A percentile compares a stretch with the other conserved stretches of the same genome.
phyloP scores from a whole-genome alignment of 53 echinoderm and acorn worm genomes.

The Paracentrotus lividus region DNA sequence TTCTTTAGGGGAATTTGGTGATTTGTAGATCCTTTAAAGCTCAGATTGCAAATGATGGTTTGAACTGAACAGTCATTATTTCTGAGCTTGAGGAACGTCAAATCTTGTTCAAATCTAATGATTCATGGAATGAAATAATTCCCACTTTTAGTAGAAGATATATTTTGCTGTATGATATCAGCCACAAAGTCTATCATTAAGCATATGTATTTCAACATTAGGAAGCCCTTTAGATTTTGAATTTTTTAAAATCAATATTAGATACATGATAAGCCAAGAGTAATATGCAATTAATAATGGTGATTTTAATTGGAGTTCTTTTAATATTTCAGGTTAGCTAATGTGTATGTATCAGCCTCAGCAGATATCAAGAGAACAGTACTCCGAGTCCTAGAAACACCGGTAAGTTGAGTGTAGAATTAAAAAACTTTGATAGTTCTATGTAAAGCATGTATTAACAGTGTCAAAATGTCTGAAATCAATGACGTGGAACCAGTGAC shows the following conservation, averaged over 20 bases:
- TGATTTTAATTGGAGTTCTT: not conserved
- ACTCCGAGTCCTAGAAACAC: conserved; percentile 91
- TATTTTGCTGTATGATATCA: no score
- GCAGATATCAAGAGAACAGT: conserved; percentile 93
- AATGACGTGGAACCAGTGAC: not conserved
- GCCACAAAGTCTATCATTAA: no score
- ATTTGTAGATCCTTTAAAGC: no score
- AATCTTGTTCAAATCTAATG: no score
- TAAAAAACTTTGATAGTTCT: not conserved
- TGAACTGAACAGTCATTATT: no score
- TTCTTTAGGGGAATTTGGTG: no score
- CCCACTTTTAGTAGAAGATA: no score
- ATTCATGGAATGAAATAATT: no score
- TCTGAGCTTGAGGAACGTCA: no score
- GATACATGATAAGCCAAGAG: not conserved
- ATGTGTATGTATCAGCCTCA: conserved; percentile 90
- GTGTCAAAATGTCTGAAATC: not conserved
- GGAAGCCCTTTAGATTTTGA: no score
- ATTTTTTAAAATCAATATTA: no score
- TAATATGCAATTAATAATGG: not conserved
- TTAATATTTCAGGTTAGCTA: conserved; percentile 81
- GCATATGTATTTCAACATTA: not conserved
- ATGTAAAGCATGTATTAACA: not conserved
- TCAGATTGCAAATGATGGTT: no score
- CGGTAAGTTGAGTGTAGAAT: conserved; percentile 78